Evolutionary conservation across 2,888 invertebrate species (phyloP), one percentile per base, ranked within the genome.

Genomic region (Panopea generosa): DNA sequence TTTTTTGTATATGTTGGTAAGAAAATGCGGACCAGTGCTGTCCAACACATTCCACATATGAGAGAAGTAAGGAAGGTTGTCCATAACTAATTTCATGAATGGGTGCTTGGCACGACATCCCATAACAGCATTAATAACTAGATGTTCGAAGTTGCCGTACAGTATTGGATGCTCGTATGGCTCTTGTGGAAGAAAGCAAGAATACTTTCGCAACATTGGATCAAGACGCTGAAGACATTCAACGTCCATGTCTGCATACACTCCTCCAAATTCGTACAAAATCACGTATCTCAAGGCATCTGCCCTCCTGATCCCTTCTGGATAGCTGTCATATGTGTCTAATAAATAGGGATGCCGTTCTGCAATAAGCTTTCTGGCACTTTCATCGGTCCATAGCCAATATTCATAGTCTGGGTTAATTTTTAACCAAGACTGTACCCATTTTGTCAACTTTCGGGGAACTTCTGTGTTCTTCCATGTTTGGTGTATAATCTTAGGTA

Each of bases 321-420:
- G 59, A 73, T 91, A 91, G 40, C 76, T 82, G 73, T 90, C 86
- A 77, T 80, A 91, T 6, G 86, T 83, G 4, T 76, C 53, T 26
- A 90, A 63, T 26, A 89, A 83, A 38, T 80, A 43, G 2, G 91
- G 88, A 79, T 90, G 90, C 47, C 85, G 82, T 3, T 86, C 85
- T 7, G 77, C 74, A 26, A 92, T 87, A 4, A 92, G 80, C 20
- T 77, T 55, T 40, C 88, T 74, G 2, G 90, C 90, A 76, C 87
- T 90, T 9, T 85, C 84, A 72, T 90, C 89, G 11, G 91, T 92
- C 92, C 92, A 92, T 20, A 92, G 77, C 87, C 88, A 90, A 77
- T 91, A 91, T 57, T 90, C 86, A 90, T 90, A 92, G 24, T 84
- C 88, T 3, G 91, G 91, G 69, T 92, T 88, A 26, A 85, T 77